phyloP scores from a whole-genome alignment of 1,140 invertebrate species.

The Drosophila equinoxialis region DNA sequence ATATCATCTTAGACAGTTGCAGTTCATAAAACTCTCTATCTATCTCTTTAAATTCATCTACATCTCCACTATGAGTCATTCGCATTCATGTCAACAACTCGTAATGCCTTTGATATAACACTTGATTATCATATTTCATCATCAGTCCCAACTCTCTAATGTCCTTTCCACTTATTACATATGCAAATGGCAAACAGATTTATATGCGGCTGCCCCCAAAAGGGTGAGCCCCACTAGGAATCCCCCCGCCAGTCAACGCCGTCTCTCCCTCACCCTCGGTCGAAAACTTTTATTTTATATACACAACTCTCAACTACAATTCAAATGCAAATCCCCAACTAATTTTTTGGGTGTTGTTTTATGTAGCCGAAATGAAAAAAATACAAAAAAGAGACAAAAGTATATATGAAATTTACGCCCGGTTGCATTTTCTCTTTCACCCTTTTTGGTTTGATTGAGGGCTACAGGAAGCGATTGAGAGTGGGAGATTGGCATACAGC shows the following conservation, averaged over 20 bases:
- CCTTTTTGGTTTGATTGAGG: neutral
- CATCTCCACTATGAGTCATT: slow-evolving; percentile 19
- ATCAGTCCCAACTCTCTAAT: slow-evolving; percentile 39
- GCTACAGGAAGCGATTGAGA: neutral
- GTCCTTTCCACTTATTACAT: slow-evolving; percentile 67
- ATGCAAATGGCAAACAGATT: slow-evolving; percentile 77
- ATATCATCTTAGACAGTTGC: neutral
- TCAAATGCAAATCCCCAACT: slow-evolving; percentile 80
- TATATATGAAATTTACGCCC: slow-evolving; percentile 65
- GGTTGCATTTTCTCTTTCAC: slow-evolving; percentile 56
- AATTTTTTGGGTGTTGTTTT: slow-evolving; percentile 63
- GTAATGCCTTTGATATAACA: slow-evolving; percentile 51
- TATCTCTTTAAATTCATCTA: neutral
- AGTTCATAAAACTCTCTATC: slow-evolving; percentile 4
- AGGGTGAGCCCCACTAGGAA: neutral
- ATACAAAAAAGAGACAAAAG: neutral
- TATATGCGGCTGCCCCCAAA: slow-evolving; percentile 31
- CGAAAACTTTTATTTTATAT: slow-evolving; percentile 6
- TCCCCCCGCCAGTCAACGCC: neutral
- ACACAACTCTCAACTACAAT: slow-evolving; percentile 51
- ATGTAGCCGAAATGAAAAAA: slow-evolving; percentile 1
- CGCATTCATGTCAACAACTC: slow-evolving; percentile 43
- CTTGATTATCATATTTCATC: slow-evolving; percentile 65
- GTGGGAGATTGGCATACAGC: slow-evolving; percentile 21
- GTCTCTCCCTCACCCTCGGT: no score